Evolutionary conservation across 2,113 vertebrate genomes (phyloP), one percentile per base, ranked within the genome.

Genomic region (Amphiprion percula): DNA sequence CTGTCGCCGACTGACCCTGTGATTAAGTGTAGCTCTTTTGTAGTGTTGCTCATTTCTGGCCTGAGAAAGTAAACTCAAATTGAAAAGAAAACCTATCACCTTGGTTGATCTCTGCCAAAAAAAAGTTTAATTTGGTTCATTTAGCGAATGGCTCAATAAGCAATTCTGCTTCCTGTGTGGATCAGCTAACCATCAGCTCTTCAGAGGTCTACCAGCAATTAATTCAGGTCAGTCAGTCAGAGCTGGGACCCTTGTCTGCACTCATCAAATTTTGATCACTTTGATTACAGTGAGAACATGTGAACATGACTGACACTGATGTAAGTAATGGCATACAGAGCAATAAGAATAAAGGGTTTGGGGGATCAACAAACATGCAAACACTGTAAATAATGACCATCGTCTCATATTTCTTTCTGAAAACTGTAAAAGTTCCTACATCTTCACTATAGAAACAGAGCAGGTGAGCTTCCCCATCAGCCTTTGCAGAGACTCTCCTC

Each of bases 21-120:
- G 59, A 10, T 56, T 23, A 21, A 65, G 28, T 50, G 66, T 28
- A 2, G 11, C 24, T 26, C 62, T 71, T 82, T 30, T 39, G 26
- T 28, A 28, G 21, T n/a, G 53, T 8, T 4, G 9, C 19, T 24
- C 16, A 24, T 47, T 23, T 54, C 50, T 46, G 21, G 14, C 44
- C 24, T 53, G 5, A n/a, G 30, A 56, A 39, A 49, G 16, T 37
- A 58, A 73, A 37, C 33, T 37, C 33, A 1, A 37, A 26, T 52
- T 54, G 68, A 58, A 84, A 55, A 66, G 71, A 71, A 83, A 28
- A 62, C 24, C 37, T 37, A 54, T 62, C 54, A 61, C 49, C 39
- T 28, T 26, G n/a, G 59, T 49, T 59, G 17, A 70, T 81, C 56
- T 59, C 49, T 64, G n/a, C 15, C 73, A 37, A 37, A 37, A 30